Conservation (phyloP, 1,140 invertebrate genomes). For the silkworm (Bombyx mori) region ASM3026992v2 NC_085127.1:1476501-1477000, state of each 20-base stretch:
- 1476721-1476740: slow-evolving; percentile 59
- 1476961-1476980: no score
- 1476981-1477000: no score
- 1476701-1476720: slow-evolving; percentile 60
- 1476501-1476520: slow-evolving; percentile 27
- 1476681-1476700: slow-evolving; percentile 36
- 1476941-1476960: no score
- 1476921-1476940: slow-evolving; percentile 35
- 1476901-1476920: slow-evolving; percentile 56
- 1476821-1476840: slow-evolving; percentile 35
- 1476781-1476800: slow-evolving; percentile 34
- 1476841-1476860: slow-evolving; percentile 31
- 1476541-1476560: slow-evolving; percentile 53
- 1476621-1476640: slow-evolving; percentile 34
- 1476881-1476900: slow-evolving; percentile 52
- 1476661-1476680: slow-evolving; percentile 43
- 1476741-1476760: slow-evolving; percentile 56
- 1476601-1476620: slow-evolving; percentile 54
- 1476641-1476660: slow-evolving; percentile 30
- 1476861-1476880: slow-evolving; percentile 38
- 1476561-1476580: slow-evolving; percentile 50
- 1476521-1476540: slow-evolving; percentile 18
- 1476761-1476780: slow-evolving; percentile 48
- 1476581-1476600: slow-evolving; percentile 43
- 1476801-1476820: slow-evolving; percentile 30